These are phyloP conservation scores for Chromis chromis DNA, from an alignment of 2,797 vertebrate genomes.

Conservation along the genomic window DNA sequence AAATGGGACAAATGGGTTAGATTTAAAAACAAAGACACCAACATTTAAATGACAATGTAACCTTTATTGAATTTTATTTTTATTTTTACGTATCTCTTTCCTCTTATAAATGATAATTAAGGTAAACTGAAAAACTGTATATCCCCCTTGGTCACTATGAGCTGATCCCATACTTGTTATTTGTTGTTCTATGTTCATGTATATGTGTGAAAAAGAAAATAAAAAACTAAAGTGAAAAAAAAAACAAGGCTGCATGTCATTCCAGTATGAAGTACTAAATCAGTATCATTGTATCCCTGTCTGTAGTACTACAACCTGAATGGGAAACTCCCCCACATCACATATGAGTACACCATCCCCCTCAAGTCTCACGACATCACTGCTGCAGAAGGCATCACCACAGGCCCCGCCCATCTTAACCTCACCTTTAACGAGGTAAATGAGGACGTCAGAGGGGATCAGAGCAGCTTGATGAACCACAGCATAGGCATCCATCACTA, in stretches of 20 bases:
- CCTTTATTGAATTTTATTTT: too few relatives aligned
- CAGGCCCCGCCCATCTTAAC: conserved; percentile 40
- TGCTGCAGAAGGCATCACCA: conserved; percentile 12
- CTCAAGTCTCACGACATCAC: conserved; percentile 46
- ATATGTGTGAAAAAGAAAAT: too few relatives aligned
- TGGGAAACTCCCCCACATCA: conserved; percentile 91
- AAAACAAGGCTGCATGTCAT: neutral
- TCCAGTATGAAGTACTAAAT: neutral
- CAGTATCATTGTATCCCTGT: conserved; percentile 13
- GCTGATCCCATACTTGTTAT: too few relatives aligned
- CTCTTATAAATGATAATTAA: too few relatives aligned
- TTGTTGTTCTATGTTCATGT: too few relatives aligned
- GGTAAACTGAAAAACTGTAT: too few relatives aligned
- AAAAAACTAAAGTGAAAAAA: too few relatives aligned
- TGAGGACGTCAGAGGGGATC: conserved; percentile 18
- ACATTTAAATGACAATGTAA: too few relatives aligned
- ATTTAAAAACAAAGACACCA: too few relatives aligned
- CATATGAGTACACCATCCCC: conserved; percentile 90
- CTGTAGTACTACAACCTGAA: conserved; percentile 92
- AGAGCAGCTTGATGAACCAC: conserved; percentile 52
- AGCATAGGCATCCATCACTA: conserved; percentile 53
- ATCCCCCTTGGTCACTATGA: too few relatives aligned
- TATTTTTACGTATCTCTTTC: too few relatives aligned
- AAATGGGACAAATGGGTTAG: too few relatives aligned
- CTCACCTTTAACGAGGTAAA: conserved; percentile 65